These are phyloP conservation scores for Gastracanthus pulcherrimus DNA, from an alignment of 2,888 invertebrate species.

Conservation along the genomic window DNA sequence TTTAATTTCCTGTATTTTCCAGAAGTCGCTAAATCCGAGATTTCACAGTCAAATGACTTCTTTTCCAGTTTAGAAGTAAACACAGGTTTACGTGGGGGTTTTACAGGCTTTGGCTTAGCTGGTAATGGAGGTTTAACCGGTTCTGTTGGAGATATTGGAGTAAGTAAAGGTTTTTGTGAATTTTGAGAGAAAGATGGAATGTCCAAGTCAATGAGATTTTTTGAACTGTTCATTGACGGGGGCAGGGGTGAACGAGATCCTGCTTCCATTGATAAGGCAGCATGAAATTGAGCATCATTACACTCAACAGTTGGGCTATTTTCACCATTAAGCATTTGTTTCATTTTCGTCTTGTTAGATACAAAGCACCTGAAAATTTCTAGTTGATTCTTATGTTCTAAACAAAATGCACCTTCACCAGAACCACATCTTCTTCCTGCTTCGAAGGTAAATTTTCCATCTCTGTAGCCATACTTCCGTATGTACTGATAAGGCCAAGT, in stretches of 20 bases:
- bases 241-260: slow-evolving; percentile 90
- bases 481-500: slow-evolving; percentile 93
- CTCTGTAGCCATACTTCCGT: slow-evolving; percentile 90
- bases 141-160: slow-evolving; percentile 54
- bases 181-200: slow-evolving; percentile 67
- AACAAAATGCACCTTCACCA: slow-evolving; percentile 89
- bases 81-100: slow-evolving; percentile 81
- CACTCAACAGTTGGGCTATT: slow-evolving; percentile 80
- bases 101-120: slow-evolving; percentile 81
- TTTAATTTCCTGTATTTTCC: slow-evolving; percentile 80
- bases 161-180: slow-evolving; percentile 48
- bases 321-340: slow-evolving; percentile 87
- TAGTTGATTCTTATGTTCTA: slow-evolving; percentile 89
- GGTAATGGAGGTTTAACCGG: slow-evolving; percentile 76
- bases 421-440: slow-evolving; percentile 92
- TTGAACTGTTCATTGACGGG: slow-evolving; percentile 80
- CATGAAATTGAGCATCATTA: slow-evolving; percentile 87
- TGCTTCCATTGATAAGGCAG: slow-evolving; percentile 88
- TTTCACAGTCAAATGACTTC: slow-evolving; percentile 76
- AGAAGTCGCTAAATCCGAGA: slow-evolving; percentile 78
- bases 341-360: slow-evolving; percentile 92
- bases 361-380: slow-evolving; percentile 90
- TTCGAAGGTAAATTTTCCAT: slow-evolving; percentile 92
- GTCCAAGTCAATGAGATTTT: slow-evolving; percentile 78
- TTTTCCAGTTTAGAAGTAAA: slow-evolving; percentile 71